Percentiles rank a stretch among this genome's conserved stretches.
These are phyloP conservation scores for Corynorhinus townsendii DNA, from an alignment of 2,113 vertebrate genomes.

Conservation along the genomic window DNA sequence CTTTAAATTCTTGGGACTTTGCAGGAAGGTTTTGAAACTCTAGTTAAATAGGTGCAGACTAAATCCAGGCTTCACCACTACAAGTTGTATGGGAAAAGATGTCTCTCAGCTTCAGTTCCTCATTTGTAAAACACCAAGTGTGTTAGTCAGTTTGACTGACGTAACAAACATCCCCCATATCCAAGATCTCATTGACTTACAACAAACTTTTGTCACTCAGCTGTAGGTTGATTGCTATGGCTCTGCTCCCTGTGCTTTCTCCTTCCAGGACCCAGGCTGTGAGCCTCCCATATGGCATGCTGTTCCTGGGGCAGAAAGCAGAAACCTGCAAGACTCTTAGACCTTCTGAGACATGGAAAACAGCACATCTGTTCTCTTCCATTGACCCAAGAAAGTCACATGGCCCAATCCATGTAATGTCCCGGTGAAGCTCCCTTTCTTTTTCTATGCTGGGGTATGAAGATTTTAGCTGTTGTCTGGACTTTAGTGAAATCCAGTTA, in stretches of 20 bases:
- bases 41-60: not conserved
- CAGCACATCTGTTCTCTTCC: not conserved
- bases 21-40: not conserved
- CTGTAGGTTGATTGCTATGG: not conserved
- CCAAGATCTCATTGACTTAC: not conserved
- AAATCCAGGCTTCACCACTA: not conserved
- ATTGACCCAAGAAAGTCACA: not conserved
- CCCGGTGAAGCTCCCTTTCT: not conserved
- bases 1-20: not conserved
- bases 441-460: not conserved
- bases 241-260: not conserved
- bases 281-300: not conserved
- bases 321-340: not conserved
- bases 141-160: not conserved
- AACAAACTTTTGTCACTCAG: not conserved
- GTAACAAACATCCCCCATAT: not conserved
- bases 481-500: not conserved
- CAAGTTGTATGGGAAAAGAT: not conserved
- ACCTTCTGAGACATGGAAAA: not conserved
- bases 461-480: not conserved
- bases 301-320: not conserved
- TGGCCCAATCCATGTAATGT: rapidly evolving
- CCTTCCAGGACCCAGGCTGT: not conserved
- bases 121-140: not conserved
- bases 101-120: not conserved